Conservation (phyloP, 2,113 vertebrate genomes). For the Brachypodius melanocephalos region DNA sequence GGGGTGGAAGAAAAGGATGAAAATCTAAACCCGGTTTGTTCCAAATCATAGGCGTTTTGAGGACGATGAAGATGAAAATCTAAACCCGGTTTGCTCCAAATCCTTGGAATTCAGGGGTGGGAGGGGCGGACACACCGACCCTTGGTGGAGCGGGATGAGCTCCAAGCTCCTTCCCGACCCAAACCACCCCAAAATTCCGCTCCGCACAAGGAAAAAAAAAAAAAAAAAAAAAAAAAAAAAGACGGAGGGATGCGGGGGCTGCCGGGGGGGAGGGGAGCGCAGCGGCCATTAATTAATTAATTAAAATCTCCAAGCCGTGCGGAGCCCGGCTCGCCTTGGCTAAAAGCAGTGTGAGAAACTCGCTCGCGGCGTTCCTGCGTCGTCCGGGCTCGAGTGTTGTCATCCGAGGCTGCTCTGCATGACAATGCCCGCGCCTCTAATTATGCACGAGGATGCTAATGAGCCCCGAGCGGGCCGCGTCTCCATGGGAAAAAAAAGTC, state of each 20-base stretch:
- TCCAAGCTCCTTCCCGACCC: too few species aligned
- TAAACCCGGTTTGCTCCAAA: too few species aligned
- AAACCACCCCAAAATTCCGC: too few species aligned
- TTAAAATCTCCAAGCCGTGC: constrained; percentile 59
- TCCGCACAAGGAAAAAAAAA: too few species aligned
- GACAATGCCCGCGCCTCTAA: constrained; percentile 71
- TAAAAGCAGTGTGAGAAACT: constrained; percentile 80
- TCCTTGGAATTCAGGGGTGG: too few species aligned
- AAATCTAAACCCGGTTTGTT: too few species aligned
- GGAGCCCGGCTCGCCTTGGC: constrained; percentile 46
- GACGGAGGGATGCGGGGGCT: not conserved
- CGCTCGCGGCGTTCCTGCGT: constrained; percentile 57
- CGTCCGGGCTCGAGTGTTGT: constrained; percentile 78
- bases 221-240: too few species aligned
- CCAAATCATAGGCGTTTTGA: too few species aligned
- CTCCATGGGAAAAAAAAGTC: constrained; percentile 72
- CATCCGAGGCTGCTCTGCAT: constrained; percentile 79
- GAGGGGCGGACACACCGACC: too few species aligned
- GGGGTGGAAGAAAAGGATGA: too few species aligned
- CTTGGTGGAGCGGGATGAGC: too few species aligned
- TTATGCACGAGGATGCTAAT: constrained; percentile 83
- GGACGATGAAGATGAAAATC: too few species aligned
- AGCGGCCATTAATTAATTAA: constrained; percentile 68
- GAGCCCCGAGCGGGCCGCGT: constrained; percentile 26
- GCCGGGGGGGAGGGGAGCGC: not conserved